phyloP scores from a whole-genome alignment of 2,797 vertebrate species.

The Gymnothorax reevesii region DNA sequence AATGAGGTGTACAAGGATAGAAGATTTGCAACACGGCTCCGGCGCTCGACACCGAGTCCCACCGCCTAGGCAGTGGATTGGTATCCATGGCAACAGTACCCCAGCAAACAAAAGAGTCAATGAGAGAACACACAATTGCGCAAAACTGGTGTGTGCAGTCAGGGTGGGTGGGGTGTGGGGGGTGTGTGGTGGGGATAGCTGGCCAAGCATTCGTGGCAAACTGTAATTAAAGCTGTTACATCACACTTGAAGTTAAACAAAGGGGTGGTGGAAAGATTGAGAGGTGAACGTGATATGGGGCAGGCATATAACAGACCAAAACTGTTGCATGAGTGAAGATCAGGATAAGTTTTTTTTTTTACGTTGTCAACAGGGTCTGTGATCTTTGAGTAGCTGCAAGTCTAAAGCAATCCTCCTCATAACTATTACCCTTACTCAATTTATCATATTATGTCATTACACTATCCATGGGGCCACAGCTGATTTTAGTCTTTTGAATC shows the following conservation, averaged over 20 bases:
- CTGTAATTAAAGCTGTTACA: slow-evolving; percentile 28
- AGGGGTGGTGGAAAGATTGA: neutral
- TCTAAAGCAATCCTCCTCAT: neutral
- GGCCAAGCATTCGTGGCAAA: neutral
- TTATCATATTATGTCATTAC: neutral
- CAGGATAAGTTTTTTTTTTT: neutral
- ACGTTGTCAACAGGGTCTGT: neutral
- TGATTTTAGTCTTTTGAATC: neutral
- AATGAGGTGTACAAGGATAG: slow-evolving; percentile 23
- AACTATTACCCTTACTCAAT: neutral
- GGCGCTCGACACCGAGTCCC: slow-evolving; percentile 6
- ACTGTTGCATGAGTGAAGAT: neutral
- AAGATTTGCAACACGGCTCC: slow-evolving; percentile 12
- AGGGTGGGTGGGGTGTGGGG: neutral
- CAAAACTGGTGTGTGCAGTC: slow-evolving; percentile 21
- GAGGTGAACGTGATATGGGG: neutral
- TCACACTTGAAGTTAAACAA: slow-evolving; percentile 19
- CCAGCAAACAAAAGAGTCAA: slow-evolving; percentile 24
- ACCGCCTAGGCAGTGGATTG: neutral
- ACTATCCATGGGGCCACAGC: neutral
- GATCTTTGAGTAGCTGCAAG: neutral
- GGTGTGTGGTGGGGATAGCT: too few relatives aligned
- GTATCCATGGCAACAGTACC: slow-evolving; percentile 26
- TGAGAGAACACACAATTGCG: neutral
- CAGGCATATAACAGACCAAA: neutral